Evolutionary conservation across 2,113 vertebrate genomes (phyloP), one percentile per base, ranked within the genome.

Genomic region (Girardinichthys multiradiatus): DNA sequence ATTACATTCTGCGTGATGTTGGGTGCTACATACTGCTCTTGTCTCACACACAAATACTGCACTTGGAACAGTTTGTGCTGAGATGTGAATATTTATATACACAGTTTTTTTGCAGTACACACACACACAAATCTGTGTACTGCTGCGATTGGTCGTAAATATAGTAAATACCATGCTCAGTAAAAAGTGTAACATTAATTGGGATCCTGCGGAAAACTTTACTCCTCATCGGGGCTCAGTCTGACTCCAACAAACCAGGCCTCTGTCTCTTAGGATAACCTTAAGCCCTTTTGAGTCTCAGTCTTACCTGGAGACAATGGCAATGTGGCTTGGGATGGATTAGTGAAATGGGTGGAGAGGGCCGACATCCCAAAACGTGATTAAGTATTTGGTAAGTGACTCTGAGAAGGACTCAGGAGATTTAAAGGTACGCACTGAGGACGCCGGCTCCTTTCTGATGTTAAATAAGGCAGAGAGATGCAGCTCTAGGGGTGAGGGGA

Each of bases 301-400:
- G 76, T 59, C 72, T 82, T 61, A 83, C 70, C 61, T 8, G 61
- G 72, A 87, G 80, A 89, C 86, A 92, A 89, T 85, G 72, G 89
- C 78, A 48, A 10, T 45, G 82, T 62, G 69, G 63, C 81, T 72
- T 21, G 64, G 75, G 77, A 42, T 68, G 87, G 89, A 90, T 92
- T 92, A 92, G 87, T 72, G 30, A 71, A 73, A 68, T 51, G 68
- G 76, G 74, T 73, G 76, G 80, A 87, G 84, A 82, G 79, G 83
- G 74, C 68, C 30, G 85, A 90, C 89, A 77, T 90, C 85, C 83
- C 83, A 86, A 88, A 90, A 89, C 78, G 70, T 89, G 87, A 92
- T 91, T 84, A 89, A 91, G 86, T 86, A 78, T 89, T 89, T 80
- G 78, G 77, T 76, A 77, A 88, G 86, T 83, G 90, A 86, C 80